A percentile compares a stretch with the other conserved stretches of the same genome.
Conservation (phyloP, 2,888 invertebrate species). For the Pristionchus arcanus region DNA sequence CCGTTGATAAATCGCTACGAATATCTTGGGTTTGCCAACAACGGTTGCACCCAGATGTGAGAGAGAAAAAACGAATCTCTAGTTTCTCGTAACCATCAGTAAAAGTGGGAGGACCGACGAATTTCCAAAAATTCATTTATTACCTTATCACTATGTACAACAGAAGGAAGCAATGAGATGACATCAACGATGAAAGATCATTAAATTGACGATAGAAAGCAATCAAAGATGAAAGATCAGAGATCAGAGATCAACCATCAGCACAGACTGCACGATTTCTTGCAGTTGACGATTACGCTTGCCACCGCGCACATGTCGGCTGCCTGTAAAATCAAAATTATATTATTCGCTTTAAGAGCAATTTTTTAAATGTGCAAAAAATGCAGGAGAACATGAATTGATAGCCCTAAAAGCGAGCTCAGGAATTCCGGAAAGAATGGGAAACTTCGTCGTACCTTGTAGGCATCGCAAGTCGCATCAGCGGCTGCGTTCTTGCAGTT, state of each 20-base stretch:
- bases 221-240: background rate
- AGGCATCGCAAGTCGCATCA: background rate
- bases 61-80: too few species aligned
- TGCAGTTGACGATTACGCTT: background rate
- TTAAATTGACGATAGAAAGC: background rate
- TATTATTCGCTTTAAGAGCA: too few species aligned
- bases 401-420: too few species aligned
- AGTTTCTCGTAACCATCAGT: too few species aligned
- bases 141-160: background rate
- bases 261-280: background rate
- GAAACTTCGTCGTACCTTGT: background rate
- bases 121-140: background rate
- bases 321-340: conserved; percentile 5
- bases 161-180: background rate
- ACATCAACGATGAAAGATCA: background rate
- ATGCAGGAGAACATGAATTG: too few species aligned
- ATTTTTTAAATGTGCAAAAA: too few species aligned
- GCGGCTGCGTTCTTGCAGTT: background rate
- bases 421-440: background rate
- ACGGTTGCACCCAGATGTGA: too few species aligned
- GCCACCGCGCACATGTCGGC: background rate
- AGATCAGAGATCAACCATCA: background rate
- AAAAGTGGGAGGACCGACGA: too few species aligned
- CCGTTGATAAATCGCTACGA: too few species aligned
- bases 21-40: too few species aligned